These are phyloP conservation scores for Chlorops oryzae DNA, from an alignment of 1,140 invertebrate genomes.

Conservation along the genomic window DNA sequence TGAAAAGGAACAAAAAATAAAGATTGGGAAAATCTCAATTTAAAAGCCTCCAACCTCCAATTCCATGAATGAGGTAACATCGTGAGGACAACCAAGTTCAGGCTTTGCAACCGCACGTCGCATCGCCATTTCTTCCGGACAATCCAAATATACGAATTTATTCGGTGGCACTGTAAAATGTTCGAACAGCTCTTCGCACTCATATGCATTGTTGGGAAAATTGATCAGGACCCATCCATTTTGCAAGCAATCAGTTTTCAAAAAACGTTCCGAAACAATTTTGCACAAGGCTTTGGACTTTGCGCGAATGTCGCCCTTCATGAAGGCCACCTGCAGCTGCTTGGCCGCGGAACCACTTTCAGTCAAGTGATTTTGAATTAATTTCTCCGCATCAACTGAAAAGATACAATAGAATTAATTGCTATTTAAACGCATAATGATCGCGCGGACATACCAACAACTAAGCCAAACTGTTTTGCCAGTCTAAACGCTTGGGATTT, in stretches of 20 bases:
- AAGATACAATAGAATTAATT: constrained; percentile 1
- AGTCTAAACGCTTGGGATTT: constrained; percentile 28
- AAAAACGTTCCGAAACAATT: constrained; percentile 23
- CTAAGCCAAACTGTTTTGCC: constrained; percentile 30
- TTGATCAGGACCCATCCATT: constrained; percentile 38
- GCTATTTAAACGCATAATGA: too few species aligned
- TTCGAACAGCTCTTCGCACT: constrained; percentile 35
- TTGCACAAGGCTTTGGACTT: constrained; percentile 29
- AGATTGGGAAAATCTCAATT: neutral
- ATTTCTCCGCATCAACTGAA: constrained; percentile 29
- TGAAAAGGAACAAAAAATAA: neutral
- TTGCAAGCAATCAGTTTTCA: constrained; percentile 29
- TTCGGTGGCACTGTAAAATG: constrained; percentile 35
- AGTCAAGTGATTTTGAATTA: constrained; percentile 27
- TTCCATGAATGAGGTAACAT: constrained; percentile 25
- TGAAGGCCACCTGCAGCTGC: constrained; percentile 24
- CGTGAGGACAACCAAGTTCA: constrained; percentile 25
- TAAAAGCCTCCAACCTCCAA: constrained; percentile 7
- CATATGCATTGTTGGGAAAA: constrained; percentile 33
- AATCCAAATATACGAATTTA: constrained; percentile 30
- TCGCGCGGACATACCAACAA: constrained; percentile 24
- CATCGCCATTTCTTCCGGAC: constrained; percentile 28
- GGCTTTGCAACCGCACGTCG: constrained; percentile 21
- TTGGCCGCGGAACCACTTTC: constrained; percentile 9
- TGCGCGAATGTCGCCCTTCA: constrained; percentile 16